A percentile compares a stretch with the other conserved stretches of the same genome.
Evolutionary conservation across 2,113 vertebrate species (phyloP).

Genomic region (Oncorhynchus kisutch): DNA sequence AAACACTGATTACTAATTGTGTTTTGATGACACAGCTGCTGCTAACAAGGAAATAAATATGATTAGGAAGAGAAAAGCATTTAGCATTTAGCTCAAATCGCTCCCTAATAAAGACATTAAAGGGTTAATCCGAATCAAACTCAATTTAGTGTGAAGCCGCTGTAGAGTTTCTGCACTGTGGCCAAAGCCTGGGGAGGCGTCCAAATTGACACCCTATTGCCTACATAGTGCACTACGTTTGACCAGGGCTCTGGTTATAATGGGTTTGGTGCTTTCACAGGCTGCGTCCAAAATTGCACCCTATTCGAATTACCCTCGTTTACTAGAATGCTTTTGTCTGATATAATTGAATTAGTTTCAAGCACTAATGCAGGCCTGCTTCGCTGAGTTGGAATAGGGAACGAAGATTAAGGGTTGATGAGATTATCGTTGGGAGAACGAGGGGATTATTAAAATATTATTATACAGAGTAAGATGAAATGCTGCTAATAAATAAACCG

Average conservation of each 20-base stretch:
- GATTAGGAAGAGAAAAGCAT: background rate
- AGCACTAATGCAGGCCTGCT: constrained; percentile 1
- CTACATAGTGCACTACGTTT: no score
- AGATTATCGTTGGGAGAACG: background rate
- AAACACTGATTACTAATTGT: background rate
- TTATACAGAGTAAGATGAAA: background rate
- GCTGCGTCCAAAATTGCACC: background rate
- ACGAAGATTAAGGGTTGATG: background rate
- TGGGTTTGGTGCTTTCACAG: no score
- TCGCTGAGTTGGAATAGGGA: background rate
- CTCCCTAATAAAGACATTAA: background rate
- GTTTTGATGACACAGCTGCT: background rate
- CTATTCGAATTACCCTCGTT: background rate
- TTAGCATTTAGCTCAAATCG: background rate
- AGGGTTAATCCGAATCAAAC: background rate
- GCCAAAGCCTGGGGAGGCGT: background rate
- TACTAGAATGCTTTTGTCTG: constrained; percentile 1
- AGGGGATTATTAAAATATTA: background rate
- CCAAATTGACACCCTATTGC: no score
- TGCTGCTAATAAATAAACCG: no score
- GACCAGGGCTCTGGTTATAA: no score
- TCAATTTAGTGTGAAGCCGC: background rate
- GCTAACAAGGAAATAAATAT: background rate
- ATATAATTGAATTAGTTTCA: constrained; percentile 10
- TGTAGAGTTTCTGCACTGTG: background rate